phyloP scores from a whole-genome alignment of 1,140 invertebrate genomes.

The Trinorchestia longiramus region DNA sequence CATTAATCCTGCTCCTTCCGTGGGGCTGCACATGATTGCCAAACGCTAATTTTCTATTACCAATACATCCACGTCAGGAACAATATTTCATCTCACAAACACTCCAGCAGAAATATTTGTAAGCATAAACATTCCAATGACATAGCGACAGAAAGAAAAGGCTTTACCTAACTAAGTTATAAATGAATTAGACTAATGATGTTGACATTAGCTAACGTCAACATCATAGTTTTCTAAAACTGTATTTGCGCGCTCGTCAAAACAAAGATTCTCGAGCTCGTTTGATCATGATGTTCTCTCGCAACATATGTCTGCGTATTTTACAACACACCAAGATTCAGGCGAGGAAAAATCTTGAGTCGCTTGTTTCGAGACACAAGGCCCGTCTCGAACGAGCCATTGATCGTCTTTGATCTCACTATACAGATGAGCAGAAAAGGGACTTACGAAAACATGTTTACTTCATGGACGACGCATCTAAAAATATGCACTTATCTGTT shows the following conservation, averaged over 20 bases:
- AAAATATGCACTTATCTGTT: neutral
- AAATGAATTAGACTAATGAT: neutral
- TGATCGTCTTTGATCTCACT: neutral
- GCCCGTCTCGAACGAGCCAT: neutral
- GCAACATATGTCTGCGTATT: neutral
- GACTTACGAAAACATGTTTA: neutral
- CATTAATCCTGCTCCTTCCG: too few species aligned
- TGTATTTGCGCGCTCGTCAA: neutral
- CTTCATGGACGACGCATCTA: neutral
- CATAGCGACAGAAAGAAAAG: neutral
- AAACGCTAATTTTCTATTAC: neutral
- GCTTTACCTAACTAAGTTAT: neutral
- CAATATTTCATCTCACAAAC: neutral
- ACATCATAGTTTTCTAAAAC: neutral
- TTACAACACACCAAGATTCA: neutral
- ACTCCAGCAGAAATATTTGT: neutral
- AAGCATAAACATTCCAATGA: neutral
- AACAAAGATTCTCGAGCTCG: neutral
- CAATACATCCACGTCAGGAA: neutral
- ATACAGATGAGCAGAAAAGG: neutral
- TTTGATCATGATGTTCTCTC: neutral
- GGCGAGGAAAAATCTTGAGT: neutral
- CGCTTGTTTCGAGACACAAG: neutral
- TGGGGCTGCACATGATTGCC: too few species aligned
- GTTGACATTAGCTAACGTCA: neutral